Percentiles rank a stretch among this genome's conserved stretches.
phyloP scores from a whole-genome alignment of 2,113 vertebrate genomes.

The Paedocypris sp. region DNA sequence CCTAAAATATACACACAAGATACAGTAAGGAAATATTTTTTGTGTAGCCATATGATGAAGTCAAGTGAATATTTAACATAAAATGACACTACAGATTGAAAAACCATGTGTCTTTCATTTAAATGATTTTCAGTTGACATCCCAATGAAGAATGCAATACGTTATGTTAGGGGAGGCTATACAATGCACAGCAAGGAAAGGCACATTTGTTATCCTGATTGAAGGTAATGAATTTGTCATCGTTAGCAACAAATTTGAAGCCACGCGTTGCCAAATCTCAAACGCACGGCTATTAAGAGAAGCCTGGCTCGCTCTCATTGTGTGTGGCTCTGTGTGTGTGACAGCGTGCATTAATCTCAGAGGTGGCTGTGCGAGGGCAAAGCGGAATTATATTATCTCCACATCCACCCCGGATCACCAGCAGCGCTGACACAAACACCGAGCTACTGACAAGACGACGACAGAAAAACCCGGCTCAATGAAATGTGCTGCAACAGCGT shows the following conservation, averaged over 20 bases:
- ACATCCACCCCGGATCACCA: background rate
- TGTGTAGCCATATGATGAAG: too few relatives aligned
- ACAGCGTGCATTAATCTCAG: slow-evolving; percentile 11
- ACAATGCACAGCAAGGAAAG: background rate
- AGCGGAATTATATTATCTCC: slow-evolving; percentile 8
- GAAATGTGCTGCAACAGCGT: background rate
- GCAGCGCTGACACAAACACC: background rate
- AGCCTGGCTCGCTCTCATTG: background rate
- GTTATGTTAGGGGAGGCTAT: too few relatives aligned
- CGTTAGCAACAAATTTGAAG: slow-evolving; percentile 14
- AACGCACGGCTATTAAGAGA: background rate
- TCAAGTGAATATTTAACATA: too few relatives aligned
- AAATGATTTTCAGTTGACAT: background rate
- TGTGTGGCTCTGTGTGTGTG: slow-evolving; percentile 7
- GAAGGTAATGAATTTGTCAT: slow-evolving; percentile 22
- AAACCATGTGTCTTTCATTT: too few relatives aligned
- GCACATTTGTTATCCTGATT: slow-evolving; percentile 6
- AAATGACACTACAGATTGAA: too few relatives aligned
- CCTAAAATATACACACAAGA: too few relatives aligned
- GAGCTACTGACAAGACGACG: background rate
- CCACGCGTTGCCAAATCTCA: slow-evolving; percentile 2
- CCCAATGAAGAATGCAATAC: too few relatives aligned
- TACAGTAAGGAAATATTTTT: too few relatives aligned
- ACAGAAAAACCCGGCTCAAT: background rate
- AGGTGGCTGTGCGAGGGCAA: background rate